phyloP scores from a whole-genome alignment of 1,140 invertebrate species.

The Colletes gigas region DNA sequence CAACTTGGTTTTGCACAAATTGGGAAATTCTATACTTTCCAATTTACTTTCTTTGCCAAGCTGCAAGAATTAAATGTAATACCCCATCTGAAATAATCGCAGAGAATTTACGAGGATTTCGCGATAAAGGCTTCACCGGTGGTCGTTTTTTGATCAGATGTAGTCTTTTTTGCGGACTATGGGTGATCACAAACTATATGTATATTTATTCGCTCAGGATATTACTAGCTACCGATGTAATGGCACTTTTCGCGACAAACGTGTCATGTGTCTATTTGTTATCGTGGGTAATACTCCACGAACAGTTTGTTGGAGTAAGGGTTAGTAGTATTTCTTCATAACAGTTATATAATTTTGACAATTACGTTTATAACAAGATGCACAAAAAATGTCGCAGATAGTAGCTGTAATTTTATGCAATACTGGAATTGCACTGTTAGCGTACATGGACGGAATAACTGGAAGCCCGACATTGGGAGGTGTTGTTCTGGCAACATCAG shows the following conservation, averaged over 20 bases:
- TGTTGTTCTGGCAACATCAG: conserved; percentile 93
- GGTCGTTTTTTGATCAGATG: conserved; percentile 92
- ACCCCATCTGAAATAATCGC: conserved; percentile 88
- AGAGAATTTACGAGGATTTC: conserved; percentile 90
- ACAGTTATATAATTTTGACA: neutral
- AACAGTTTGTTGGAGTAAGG: conserved; percentile 96
- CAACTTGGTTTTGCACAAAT: conserved; percentile 97
- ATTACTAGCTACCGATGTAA: conserved; percentile 93
- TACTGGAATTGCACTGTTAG: conserved; percentile 95
- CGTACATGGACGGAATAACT: conserved; percentile 97
- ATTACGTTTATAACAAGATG: neutral
- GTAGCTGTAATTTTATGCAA: conserved; percentile 97
- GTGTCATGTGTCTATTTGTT: conserved; percentile 96
- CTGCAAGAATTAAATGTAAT: conserved; percentile 87
- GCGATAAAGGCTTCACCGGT: conserved; percentile 92
- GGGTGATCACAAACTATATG: conserved; percentile 96
- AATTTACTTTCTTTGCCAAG: conserved; percentile 89
- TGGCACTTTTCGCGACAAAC: conserved; percentile 95
- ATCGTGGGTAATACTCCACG: conserved; percentile 97
- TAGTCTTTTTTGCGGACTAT: conserved; percentile 92
- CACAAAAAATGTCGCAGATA: conserved; percentile 85
- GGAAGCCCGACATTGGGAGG: conserved; percentile 93
- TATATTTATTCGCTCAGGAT: conserved; percentile 93
- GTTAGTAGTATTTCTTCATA: conserved; percentile 84
- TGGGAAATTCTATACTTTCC: conserved; percentile 96